These are phyloP conservation scores for Proteles cristata DNA, from an alignment of 2,113 vertebrate genomes.

Conservation along the genomic window DNA sequence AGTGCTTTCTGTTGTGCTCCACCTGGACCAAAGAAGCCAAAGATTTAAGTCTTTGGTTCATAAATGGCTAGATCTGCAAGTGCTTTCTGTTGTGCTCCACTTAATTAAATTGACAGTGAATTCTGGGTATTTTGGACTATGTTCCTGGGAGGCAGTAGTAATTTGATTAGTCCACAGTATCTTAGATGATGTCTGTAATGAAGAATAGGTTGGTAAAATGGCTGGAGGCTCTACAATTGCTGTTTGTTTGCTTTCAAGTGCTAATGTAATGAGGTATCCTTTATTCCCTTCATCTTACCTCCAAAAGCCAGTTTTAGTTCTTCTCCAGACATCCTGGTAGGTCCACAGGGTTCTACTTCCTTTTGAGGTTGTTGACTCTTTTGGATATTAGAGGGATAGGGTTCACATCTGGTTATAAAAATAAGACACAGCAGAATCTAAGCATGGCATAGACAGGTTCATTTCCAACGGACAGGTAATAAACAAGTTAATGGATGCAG, in stretches of 20 bases:
- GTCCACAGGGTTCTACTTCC: neutral
- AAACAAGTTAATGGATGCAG: neutral
- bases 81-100: conserved; percentile 91
- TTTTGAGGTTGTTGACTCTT: neutral
- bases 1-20: conserved; percentile 92
- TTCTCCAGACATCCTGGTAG: neutral
- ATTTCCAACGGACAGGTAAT: neutral
- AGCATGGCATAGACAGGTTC: neutral
- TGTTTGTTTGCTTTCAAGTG: neutral
- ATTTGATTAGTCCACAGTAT: conserved; percentile 92
- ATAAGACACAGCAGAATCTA: neutral
- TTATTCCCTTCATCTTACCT: neutral
- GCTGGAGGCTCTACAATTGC: neutral
- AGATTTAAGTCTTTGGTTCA: conserved; percentile 91
- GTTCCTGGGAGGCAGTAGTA: conserved; percentile 90
- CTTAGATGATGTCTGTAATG: neutral
- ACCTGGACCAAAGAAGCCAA: conserved; percentile 91
- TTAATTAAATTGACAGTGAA: conserved; percentile 89
- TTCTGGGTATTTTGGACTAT: conserved; percentile 90
- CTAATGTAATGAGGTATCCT: neutral
- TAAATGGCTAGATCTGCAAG: conserved; percentile 92
- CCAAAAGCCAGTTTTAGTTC: neutral
- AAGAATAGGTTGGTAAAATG: neutral
- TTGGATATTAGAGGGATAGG: neutral
- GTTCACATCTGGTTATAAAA: neutral